These are phyloP conservation scores for Lobophora halterata DNA, from an alignment of 2,888 invertebrate species.

Conservation along the genomic window DNA sequence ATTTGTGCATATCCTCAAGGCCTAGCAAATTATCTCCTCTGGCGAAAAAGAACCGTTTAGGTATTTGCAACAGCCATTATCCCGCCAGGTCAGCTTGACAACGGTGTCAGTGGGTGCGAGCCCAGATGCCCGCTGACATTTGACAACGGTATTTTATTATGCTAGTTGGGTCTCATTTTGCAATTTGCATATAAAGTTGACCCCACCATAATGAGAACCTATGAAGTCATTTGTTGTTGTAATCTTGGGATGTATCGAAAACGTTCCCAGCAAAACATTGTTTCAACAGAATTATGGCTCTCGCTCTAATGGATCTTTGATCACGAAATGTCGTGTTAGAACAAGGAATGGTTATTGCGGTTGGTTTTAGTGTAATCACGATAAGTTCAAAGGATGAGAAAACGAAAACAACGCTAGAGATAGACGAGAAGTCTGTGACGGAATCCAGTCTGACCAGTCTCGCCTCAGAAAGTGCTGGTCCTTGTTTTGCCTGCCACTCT, in stretches of 20 bases:
- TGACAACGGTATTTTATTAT: slow-evolving; percentile 23
- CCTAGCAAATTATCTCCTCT: slow-evolving; percentile 11
- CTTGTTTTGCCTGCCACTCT: not conserved
- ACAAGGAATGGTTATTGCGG: not conserved
- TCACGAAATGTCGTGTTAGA: not conserved
- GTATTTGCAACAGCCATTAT: slow-evolving; percentile 43
- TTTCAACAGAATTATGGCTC: slow-evolving; percentile 1
- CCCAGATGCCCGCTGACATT: slow-evolving; percentile 23
- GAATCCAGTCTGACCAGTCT: slow-evolving; percentile 41
- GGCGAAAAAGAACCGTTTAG: slow-evolving; percentile 26
- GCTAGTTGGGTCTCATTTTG: slow-evolving; percentile 16
- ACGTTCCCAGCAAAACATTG: slow-evolving; percentile 1
- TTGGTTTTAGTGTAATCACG: not conserved
- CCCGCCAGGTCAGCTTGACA: slow-evolving; percentile 39
- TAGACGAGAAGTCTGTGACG: slow-evolving; percentile 9
- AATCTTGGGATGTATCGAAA: not conserved
- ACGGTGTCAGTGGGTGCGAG: slow-evolving; percentile 40
- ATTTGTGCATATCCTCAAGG: slow-evolving; percentile 9
- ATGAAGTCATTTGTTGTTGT: not conserved
- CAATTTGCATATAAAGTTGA: slow-evolving; percentile 18
- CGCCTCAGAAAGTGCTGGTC: slow-evolving; percentile 22
- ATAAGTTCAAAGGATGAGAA: slow-evolving; percentile 8
- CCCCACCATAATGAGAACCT: slow-evolving; percentile 7
- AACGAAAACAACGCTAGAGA: slow-evolving; percentile 9
- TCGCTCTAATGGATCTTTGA: not conserved